A percentile compares a stretch with the other conserved stretches of the same genome.
Conservation (phyloP, 2,888 invertebrate species). For the Philaethria dido region DNA sequence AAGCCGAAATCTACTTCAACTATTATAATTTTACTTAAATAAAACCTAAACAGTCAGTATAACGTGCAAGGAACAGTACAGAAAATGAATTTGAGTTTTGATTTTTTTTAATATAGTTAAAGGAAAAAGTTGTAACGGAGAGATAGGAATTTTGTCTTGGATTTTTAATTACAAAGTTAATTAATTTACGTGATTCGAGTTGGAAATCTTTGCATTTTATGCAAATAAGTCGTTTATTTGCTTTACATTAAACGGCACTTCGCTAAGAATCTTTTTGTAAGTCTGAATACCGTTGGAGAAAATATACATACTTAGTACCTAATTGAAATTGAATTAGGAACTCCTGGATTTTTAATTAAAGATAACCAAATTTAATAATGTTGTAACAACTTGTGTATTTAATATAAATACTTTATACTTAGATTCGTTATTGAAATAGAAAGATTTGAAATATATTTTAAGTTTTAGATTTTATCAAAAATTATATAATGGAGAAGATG, state of each 20-base stretch:
- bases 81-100: conserved; percentile 60
- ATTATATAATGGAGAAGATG: too few species aligned
- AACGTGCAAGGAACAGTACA: too few species aligned
- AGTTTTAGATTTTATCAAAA: too few species aligned
- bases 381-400: too few species aligned
- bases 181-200: conserved; percentile 71
- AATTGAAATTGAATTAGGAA: background rate
- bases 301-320: background rate
- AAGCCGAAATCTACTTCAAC: too few species aligned
- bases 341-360: too few species aligned
- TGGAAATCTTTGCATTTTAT: conserved; percentile 69
- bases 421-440: too few species aligned
- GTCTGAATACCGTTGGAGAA: conserved; percentile 1
- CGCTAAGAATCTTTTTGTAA: conserved; percentile 15
- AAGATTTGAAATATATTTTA: too few species aligned
- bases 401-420: too few species aligned
- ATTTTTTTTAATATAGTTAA: conserved; percentile 61
- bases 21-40: too few species aligned
- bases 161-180: conserved; percentile 75
- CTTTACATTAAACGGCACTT: conserved; percentile 30
- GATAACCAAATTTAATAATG: too few species aligned
- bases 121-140: conserved; percentile 62
- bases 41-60: background rate
- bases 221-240: conserved; percentile 61
- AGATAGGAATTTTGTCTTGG: conserved; percentile 61